phyloP scores from a whole-genome alignment of 2,888 invertebrate genomes.

The Drosophila anceps region DNA sequence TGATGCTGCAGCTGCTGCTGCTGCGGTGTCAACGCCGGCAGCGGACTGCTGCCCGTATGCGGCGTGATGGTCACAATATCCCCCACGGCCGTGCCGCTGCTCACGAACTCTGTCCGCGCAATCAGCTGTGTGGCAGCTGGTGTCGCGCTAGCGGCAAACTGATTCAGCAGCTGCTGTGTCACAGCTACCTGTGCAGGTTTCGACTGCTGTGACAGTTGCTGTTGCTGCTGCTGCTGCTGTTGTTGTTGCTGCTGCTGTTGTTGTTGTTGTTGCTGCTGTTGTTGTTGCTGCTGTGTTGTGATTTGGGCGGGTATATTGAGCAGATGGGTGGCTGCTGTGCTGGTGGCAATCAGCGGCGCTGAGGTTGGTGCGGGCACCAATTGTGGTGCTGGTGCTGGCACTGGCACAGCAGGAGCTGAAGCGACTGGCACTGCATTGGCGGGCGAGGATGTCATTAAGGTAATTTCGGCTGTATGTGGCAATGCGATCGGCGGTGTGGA shows the following conservation, averaged over 20 bases:
- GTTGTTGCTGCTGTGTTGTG: constrained; percentile 49
- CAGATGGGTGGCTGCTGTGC: constrained; percentile 40
- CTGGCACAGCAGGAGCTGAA: constrained; percentile 27
- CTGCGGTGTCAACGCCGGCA: constrained; percentile 65
- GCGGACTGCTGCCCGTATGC: constrained; percentile 65
- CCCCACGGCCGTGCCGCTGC: constrained; percentile 62
- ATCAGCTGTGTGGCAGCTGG: constrained; percentile 60
- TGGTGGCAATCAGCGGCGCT: constrained; percentile 20
- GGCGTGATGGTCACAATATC: constrained; percentile 69
- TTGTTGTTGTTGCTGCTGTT: constrained; percentile 36
- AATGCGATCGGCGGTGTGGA: constrained; percentile 22
- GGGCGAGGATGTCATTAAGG: constrained; percentile 39
- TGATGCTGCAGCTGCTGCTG: constrained; percentile 77
- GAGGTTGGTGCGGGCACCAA: constrained; percentile 19
- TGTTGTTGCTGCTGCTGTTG: constrained; percentile 30
- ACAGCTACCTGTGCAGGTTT: constrained; percentile 41
- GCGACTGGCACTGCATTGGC: constrained; percentile 23
- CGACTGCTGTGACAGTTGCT: constrained; percentile 42
- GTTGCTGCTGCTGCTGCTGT: constrained; percentile 39
- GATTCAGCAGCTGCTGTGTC: constrained; percentile 57
- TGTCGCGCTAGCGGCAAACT: constrained; percentile 47
- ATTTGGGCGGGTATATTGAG: constrained; percentile 71
- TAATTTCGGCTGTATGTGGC: constrained; percentile 16
- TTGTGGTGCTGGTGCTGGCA: constrained; percentile 10
- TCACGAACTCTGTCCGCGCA: constrained; percentile 59